Conservation (phyloP, 2,113 vertebrate species). For the Pachyramphus minor region DNA sequence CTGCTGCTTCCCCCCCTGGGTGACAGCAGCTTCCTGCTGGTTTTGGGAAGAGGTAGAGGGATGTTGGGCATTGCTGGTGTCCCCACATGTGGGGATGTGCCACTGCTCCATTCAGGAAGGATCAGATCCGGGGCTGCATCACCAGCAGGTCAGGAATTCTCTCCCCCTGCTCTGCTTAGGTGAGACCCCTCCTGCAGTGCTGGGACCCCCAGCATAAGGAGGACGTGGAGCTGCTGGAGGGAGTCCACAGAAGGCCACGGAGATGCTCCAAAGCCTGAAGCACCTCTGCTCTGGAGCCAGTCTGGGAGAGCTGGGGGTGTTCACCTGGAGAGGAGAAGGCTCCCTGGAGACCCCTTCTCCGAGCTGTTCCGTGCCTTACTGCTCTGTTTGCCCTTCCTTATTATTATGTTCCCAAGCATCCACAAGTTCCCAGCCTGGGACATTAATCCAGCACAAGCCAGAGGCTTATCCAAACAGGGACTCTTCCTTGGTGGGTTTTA, state of each 20-base stretch:
- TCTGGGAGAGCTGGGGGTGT: background rate
- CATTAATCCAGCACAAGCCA: background rate
- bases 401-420: background rate
- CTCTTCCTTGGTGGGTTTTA: background rate
- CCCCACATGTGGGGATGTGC: fast-evolving
- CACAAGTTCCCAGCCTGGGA: background rate
- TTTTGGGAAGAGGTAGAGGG: background rate
- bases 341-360: background rate
- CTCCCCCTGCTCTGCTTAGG: background rate
- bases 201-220: background rate
- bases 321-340: background rate
- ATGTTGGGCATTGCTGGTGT: fast-evolving
- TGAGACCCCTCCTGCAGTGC: background rate
- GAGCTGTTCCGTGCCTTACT: background rate
- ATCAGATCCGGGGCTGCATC: background rate
- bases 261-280: background rate
- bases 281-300: background rate
- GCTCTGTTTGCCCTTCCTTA: background rate
- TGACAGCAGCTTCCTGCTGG: background rate
- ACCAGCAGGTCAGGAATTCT: background rate
- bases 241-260: background rate
- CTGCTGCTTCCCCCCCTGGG: background rate
- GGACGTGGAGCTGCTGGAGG: background rate
- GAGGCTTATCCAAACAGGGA: background rate
- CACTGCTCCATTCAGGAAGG: fast-evolving